Evolutionary conservation across 2,888 invertebrate genomes (phyloP), one percentile per base, ranked within the genome.

Genomic region (Argyresthia goedartella): DNA sequence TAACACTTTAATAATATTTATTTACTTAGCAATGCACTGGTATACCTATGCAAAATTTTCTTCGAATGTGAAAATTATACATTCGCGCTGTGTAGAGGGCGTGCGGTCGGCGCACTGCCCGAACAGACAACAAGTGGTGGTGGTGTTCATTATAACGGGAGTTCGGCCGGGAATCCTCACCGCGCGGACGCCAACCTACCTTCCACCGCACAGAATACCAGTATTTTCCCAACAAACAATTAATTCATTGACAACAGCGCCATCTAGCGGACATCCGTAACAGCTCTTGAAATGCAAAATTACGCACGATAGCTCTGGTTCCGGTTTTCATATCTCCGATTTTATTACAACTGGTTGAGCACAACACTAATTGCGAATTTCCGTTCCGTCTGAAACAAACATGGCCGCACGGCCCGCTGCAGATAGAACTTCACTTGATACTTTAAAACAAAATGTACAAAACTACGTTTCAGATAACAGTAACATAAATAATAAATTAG

Each of bases 81-180:
- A 85, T 85, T 84, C 81, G 81, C 85, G 76, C 70, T 65, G 73
- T 58, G n/a, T 71, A 66, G 69, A 76, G 79, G 76, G 82, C 76
- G 75, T 79, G 80, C 85, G 82, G 77, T 75, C 81, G 81, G 78
- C 82, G 81, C 84, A 85, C 84, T 84, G 81, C 84, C 84, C 81
- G 78, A 69, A 60, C 79, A 81, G 55, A 76, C 82, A 77, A 81
- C 81, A 80, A 81, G 81, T 79, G 80, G 77, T n/a, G n/a, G 81
- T 79, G 80, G 25, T 69, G 63, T 69, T 74, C 74, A 78, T 77
- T 82, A 82, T 85, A 85, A 86, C 85, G 85, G 85, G 85, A 86
- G 73, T 81, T 84, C 71, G 73, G 80, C 73, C 74, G 67, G 76
- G 76, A 81, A 77, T 78, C 71, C 71, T 75, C 71, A 66, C 42